Evolutionary conservation across 2,113 vertebrate species (phyloP).

Genomic region (Origma solitaria): DNA sequence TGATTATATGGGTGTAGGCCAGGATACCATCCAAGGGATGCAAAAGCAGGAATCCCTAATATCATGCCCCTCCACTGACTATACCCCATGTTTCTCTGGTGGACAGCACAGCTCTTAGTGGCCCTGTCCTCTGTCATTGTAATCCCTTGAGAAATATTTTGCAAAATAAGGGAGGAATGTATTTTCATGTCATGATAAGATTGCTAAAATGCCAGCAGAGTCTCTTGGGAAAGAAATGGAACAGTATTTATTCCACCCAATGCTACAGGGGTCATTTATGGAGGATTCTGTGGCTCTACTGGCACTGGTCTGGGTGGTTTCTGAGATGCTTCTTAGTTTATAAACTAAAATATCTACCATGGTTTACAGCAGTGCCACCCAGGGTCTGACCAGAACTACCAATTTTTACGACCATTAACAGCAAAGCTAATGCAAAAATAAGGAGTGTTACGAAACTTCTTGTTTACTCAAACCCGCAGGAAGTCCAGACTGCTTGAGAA

Average conservation of each 20-base stretch:
- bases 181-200: background rate
- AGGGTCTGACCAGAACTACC: background rate
- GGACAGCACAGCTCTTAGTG: background rate
- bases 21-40: background rate
- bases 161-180: background rate
- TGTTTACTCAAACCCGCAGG: constrained; percentile 16
- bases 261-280: background rate
- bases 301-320: background rate
- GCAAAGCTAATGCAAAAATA: background rate
- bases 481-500: constrained; percentile 7
- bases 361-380: background rate
- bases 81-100: background rate
- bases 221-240: background rate
- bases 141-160: background rate
- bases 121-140: background rate
- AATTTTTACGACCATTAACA: background rate
- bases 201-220: background rate
- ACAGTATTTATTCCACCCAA: background rate
- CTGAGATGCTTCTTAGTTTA: background rate
- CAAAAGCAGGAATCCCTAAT: background rate
- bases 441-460: background rate
- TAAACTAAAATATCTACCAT: background rate
- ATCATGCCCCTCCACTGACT: background rate
- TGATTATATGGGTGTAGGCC: background rate
- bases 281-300: background rate